These are phyloP conservation scores for Amblyopsis hoosieri DNA, from an alignment of 2,797 vertebrate genomes.

Conservation along the genomic window DNA sequence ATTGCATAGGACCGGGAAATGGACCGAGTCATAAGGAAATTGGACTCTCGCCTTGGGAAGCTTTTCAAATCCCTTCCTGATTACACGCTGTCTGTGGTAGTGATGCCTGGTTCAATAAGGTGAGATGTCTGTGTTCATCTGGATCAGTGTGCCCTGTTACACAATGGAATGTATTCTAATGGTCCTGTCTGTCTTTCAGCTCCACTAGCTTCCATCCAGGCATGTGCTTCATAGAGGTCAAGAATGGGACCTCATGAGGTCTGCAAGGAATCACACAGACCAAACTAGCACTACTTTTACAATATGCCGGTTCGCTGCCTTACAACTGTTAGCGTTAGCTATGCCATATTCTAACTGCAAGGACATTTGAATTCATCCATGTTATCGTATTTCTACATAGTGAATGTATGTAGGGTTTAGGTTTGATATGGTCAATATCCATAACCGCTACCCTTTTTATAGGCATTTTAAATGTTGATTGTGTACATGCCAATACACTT, in stretches of 20 bases:
- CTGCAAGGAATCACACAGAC: too few relatives aligned
- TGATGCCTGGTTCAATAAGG: conserved; percentile 79
- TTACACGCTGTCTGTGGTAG: conserved; percentile 81
- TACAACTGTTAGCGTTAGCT: too few relatives aligned
- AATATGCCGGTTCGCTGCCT: too few relatives aligned
- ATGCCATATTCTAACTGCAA: too few relatives aligned
- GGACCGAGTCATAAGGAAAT: conserved; percentile 68
- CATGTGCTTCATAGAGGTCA: conserved; percentile 76
- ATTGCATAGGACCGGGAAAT: conserved; percentile 66
- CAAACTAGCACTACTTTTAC: too few relatives aligned
- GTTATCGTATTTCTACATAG: too few relatives aligned
- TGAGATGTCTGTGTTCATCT: conserved; percentile 29
- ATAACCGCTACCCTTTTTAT: too few relatives aligned
- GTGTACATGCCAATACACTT: too few relatives aligned
- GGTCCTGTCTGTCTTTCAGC: conserved; percentile 39
- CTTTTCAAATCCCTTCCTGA: conserved; percentile 79
- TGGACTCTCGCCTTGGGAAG: conserved; percentile 79
- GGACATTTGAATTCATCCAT: too few relatives aligned
- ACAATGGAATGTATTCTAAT: background rate
- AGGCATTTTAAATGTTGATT: too few relatives aligned
- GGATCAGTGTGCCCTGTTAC: background rate
- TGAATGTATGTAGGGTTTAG: too few relatives aligned
- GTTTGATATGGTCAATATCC: too few relatives aligned
- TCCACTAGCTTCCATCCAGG: conserved; percentile 46
- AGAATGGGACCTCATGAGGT: conserved; percentile 23